Percentiles rank a stretch among this genome's conserved stretches.
phyloP scores from a whole-genome alignment of 1,140 invertebrate genomes.

The Plectrocnemia conspersa region DNA sequence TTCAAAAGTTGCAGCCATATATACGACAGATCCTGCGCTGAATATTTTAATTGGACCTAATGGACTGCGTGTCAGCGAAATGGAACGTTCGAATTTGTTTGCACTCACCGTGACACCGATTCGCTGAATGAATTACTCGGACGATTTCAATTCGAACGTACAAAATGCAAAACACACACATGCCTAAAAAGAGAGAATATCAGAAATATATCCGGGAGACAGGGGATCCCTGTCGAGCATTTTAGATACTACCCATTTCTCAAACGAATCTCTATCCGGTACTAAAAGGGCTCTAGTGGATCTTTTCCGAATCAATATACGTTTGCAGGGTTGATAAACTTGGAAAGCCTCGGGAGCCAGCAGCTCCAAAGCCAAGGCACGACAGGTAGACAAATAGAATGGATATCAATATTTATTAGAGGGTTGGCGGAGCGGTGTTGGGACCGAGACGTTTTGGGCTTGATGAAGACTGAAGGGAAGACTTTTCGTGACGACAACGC shows the following conservation, averaged over 20 bases:
- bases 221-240: conserved; percentile 21
- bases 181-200: background rate
- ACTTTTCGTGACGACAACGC: conserved; percentile 14
- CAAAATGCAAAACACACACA: background rate
- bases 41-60: too few relatives aligned
- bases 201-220: background rate
- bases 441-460: conserved; percentile 11
- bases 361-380: conserved; percentile 22
- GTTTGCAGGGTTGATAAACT: conserved; percentile 32
- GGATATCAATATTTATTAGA: conserved; percentile 37
- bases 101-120: too few relatives aligned
- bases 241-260: conserved; percentile 24
- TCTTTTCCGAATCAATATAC: conserved; percentile 35
- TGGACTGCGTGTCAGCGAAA: too few relatives aligned
- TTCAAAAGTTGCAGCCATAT: too few relatives aligned
- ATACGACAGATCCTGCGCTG: too few relatives aligned
- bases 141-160: too few relatives aligned
- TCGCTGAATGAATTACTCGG: too few relatives aligned
- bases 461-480: conserved; percentile 31
- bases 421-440: conserved; percentile 21
- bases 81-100: too few relatives aligned
- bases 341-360: conserved; percentile 19
- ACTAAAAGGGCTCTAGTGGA: conserved; percentile 24
- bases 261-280: conserved; percentile 23
- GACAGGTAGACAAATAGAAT: conserved; percentile 37